A percentile compares a stretch with the other conserved stretches of the same genome.
These are phyloP conservation scores for Euglossa dilemma DNA, from an alignment of 1,140 invertebrate species.

Conservation along the genomic window DNA sequence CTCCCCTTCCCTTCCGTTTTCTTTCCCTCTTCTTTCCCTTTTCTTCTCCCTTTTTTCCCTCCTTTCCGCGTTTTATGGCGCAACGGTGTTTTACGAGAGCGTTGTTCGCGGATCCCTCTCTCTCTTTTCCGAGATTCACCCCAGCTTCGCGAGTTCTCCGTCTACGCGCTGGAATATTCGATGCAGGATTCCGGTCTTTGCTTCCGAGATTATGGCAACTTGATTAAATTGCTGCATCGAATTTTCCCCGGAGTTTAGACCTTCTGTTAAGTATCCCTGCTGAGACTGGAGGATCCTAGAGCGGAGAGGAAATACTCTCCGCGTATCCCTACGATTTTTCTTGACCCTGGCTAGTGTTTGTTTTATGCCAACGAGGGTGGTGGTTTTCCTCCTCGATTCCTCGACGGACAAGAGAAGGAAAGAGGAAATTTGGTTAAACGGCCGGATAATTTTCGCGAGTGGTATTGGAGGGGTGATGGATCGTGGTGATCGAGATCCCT, in stretches of 20 bases:
- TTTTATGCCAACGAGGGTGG: neutral
- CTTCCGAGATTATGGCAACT: neutral
- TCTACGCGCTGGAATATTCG: slow-evolving; percentile 18
- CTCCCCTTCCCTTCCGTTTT: too few relatives aligned
- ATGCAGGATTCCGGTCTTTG: neutral
- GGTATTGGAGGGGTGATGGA: neutral
- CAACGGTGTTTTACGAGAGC: slow-evolving; percentile 25
- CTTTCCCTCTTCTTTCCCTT: too few relatives aligned
- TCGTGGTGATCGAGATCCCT: slow-evolving; percentile 15
- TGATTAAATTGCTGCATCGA: slow-evolving; percentile 10
- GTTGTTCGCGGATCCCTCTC: neutral
- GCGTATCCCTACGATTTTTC: too few relatives aligned
- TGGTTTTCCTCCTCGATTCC: too few relatives aligned
- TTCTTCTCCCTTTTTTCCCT: too few relatives aligned
- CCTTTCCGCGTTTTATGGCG: neutral
- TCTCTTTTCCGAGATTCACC: neutral
- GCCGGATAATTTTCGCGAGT: neutral
- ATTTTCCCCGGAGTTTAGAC: neutral
- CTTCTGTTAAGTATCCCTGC: neutral
- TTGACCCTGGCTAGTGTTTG: neutral
- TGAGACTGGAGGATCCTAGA: too few relatives aligned
- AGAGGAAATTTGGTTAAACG: neutral
- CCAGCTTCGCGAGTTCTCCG: neutral
- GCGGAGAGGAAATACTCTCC: too few relatives aligned
- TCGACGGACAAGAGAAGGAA: too few relatives aligned